These are phyloP conservation scores for Sorex fumeus DNA, from an alignment of 2,113 vertebrate genomes.

Conservation along the genomic window DNA sequence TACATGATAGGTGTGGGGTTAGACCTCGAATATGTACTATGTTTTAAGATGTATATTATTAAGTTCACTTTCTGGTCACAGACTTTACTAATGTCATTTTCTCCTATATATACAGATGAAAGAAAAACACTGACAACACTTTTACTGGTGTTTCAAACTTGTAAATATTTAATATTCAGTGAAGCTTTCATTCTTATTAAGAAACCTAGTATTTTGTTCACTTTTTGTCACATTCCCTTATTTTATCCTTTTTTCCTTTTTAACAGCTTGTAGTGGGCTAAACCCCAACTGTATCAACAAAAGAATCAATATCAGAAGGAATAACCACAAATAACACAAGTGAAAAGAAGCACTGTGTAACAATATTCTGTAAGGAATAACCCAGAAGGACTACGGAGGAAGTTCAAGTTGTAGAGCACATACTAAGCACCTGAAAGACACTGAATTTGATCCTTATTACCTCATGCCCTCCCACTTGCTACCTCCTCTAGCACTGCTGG, in stretches of 20 bases:
- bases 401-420: too few relatives aligned
- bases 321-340: not conserved
- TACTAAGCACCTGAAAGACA: too few relatives aligned
- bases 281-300: not conserved
- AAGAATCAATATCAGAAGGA: not conserved
- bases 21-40: not conserved
- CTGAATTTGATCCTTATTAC: too few relatives aligned
- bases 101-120: not conserved
- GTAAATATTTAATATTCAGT: not conserved
- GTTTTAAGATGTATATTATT: constrained; percentile 6
- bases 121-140: not conserved
- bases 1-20: not conserved
- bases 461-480: too few relatives aligned
- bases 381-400: not conserved
- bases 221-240: not conserved
- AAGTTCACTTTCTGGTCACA: constrained; percentile 10
- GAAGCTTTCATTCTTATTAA: not conserved
- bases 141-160: constrained; percentile 43
- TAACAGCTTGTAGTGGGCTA: not conserved
- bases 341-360: not conserved
- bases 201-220: not conserved
- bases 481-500: too few relatives aligned
- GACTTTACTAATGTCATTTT: not conserved
- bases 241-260: not conserved
- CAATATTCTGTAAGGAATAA: not conserved